A percentile compares a stretch with the other conserved stretches of the same genome.
phyloP scores from a whole-genome alignment of 2,888 invertebrate genomes.

The Calliphora vomitoria region DNA sequence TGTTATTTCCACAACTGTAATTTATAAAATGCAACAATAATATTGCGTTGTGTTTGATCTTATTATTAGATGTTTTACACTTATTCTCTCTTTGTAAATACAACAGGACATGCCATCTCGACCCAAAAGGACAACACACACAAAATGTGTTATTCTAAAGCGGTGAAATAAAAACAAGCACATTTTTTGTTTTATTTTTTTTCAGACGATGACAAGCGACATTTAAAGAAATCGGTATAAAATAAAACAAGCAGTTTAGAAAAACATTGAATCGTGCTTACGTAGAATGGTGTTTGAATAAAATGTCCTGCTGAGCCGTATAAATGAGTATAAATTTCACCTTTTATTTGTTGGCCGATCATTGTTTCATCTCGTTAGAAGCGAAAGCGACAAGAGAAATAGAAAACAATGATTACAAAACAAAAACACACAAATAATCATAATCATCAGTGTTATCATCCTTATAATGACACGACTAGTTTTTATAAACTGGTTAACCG shows the following conservation, averaged over 20 bases:
- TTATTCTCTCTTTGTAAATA: background rate
- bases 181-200: constrained; percentile 47
- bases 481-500: too few relatives aligned
- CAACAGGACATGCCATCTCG: constrained; percentile 50
- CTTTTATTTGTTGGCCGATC: constrained; percentile 53
- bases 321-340: constrained; percentile 69
- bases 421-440: constrained; percentile 61
- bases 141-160: constrained; percentile 52
- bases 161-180: constrained; percentile 49
- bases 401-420: constrained; percentile 61
- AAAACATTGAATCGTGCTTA: constrained; percentile 61
- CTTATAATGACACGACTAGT: constrained; percentile 63
- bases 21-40: constrained; percentile 58
- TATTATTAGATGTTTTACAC: constrained; percentile 45
- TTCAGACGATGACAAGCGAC: constrained; percentile 65
- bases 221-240: constrained; percentile 52
- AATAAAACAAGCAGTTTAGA: constrained; percentile 39
- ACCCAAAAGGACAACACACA: constrained; percentile 52
- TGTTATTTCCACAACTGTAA: constrained; percentile 47
- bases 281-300: constrained; percentile 59
- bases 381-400: constrained; percentile 16
- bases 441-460: constrained; percentile 60
- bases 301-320: constrained; percentile 69
- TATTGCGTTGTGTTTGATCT: constrained; percentile 62
- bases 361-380: constrained; percentile 34